These are phyloP conservation scores for Trogon surrucura DNA, from an alignment of 2,113 vertebrate species.

Conservation along the genomic window DNA sequence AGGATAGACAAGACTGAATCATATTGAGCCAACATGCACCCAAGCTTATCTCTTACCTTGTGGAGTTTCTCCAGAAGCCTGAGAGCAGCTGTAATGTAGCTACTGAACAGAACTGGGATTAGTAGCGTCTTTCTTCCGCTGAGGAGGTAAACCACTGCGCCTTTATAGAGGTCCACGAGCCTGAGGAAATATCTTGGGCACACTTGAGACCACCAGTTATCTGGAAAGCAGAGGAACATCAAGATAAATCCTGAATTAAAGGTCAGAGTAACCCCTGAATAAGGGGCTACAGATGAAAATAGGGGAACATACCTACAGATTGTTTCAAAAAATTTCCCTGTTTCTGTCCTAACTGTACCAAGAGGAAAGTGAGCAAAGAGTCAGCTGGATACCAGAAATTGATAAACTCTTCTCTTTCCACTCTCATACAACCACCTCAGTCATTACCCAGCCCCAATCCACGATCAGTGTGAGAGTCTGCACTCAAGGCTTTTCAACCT, in stretches of 20 bases:
- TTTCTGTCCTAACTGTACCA: neutral
- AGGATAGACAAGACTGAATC: neutral
- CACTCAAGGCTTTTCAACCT: neutral
- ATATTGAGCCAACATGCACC: neutral
- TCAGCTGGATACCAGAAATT: neutral
- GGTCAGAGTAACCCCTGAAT: neutral
- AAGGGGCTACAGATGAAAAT: neutral
- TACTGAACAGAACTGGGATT: slow-evolving; percentile 89
- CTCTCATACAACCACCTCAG: neutral
- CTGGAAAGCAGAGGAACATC: slow-evolving; percentile 71
- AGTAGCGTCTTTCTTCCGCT: slow-evolving; percentile 89
- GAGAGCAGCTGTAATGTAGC: slow-evolving; percentile 90
- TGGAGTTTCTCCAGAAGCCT: slow-evolving; percentile 93
- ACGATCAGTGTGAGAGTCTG: neutral
- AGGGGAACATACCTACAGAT: neutral
- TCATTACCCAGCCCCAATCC: neutral
- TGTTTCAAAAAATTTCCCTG: neutral
- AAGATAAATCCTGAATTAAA: neutral
- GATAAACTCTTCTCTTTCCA: neutral
- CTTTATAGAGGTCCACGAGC: slow-evolving; percentile 94
- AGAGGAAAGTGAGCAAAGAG: neutral
- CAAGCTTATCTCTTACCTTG: slow-evolving; percentile 79
- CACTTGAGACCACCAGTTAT: slow-evolving; percentile 98
- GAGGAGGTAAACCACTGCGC: slow-evolving; percentile 91
- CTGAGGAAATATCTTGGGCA: slow-evolving; percentile 88